Evolutionary conservation across 2,113 vertebrate species (phyloP), one percentile per base, ranked within the genome.

Genomic region (Taurulus bubalis): DNA sequence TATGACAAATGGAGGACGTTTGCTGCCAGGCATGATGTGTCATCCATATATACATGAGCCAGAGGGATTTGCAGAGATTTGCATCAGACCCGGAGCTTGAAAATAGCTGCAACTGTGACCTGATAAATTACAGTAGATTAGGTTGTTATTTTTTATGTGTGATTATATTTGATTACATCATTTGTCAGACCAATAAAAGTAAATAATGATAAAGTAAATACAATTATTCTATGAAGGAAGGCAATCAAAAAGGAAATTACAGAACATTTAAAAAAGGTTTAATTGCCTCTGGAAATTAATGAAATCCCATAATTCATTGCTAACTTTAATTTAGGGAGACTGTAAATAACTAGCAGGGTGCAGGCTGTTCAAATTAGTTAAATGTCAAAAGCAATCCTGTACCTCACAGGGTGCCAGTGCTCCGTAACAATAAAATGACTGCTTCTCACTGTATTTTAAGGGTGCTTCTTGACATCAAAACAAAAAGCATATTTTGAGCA

Each of bases 21-120:
- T 60, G 77, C 68, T 87, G 88, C 83, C 84, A 86, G 86, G 60
- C 83, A 34, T 9, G 18, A 82, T 87, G 83, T 86, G 79, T 90
- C 89, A 90, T 77, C 49, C 71, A 67, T 67, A 60, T 32, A 34
- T 59, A 49, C 38, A 67, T 72, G 38, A 87, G 89, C 84, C 82
- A 84, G 58, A 84, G 53, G 75, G 79, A 89, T 84, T 86, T 81
- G 79, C 71, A 4, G 40, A 77, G 66, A 85, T 85, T 90, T 86
- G 86, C 68, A 85, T 91, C 77, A 85, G 71, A 87, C 45, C 64
- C 78, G 56, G 60, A 18, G 36, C 75, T 66, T 85, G 75, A 87
- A 90, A 91, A 85, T 83, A 90, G 69, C 28, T 83, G 60, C 18
- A 56, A 77, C 71, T 70, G 66, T 67, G 65, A 76, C 42, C 38